Evolutionary conservation across 2,797 vertebrate genomes (phyloP).

Genomic region (Podarcis lilfordi): DNA sequence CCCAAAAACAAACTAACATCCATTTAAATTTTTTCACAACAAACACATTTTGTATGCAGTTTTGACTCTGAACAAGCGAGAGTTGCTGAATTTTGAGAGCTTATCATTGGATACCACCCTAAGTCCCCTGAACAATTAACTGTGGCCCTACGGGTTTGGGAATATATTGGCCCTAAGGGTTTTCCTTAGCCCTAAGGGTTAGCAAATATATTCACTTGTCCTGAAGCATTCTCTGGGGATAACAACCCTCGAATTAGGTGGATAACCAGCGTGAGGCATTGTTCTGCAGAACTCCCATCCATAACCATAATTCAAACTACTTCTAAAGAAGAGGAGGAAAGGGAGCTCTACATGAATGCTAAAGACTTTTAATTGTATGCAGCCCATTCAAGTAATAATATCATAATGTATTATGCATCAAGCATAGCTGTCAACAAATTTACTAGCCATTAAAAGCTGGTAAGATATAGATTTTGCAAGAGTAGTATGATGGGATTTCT

Average conservation of each 20-base stretch:
- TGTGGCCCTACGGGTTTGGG: background rate
- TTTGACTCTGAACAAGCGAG: too few species aligned
- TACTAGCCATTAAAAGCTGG: constrained; percentile 47
- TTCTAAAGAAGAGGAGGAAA: constrained; percentile 1
- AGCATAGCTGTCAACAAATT: constrained; percentile 48
- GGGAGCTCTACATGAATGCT: constrained; percentile 27
- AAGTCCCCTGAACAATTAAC: background rate
- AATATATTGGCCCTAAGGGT: background rate
- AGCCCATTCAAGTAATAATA: constrained; percentile 39
- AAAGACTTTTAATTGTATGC: constrained; percentile 33
- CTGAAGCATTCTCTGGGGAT: constrained; percentile 48
- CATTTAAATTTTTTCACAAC: too few species aligned
- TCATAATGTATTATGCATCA: constrained; percentile 14
- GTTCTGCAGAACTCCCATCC: constrained; percentile 35
- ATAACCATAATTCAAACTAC: constrained; percentile 53
- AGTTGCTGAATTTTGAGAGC: too few species aligned
- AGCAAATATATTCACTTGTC: background rate
- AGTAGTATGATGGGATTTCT: constrained; percentile 34
- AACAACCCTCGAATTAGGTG: constrained; percentile 1
- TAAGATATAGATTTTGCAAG: constrained; percentile 49
- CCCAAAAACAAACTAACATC: too few species aligned
- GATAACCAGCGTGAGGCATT: constrained; percentile 30
- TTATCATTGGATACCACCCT: too few species aligned
- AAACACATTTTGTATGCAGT: too few species aligned
- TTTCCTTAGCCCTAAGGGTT: background rate